phyloP scores from a whole-genome alignment of 1,140 invertebrate species.

The Prorops nasuta region DNA sequence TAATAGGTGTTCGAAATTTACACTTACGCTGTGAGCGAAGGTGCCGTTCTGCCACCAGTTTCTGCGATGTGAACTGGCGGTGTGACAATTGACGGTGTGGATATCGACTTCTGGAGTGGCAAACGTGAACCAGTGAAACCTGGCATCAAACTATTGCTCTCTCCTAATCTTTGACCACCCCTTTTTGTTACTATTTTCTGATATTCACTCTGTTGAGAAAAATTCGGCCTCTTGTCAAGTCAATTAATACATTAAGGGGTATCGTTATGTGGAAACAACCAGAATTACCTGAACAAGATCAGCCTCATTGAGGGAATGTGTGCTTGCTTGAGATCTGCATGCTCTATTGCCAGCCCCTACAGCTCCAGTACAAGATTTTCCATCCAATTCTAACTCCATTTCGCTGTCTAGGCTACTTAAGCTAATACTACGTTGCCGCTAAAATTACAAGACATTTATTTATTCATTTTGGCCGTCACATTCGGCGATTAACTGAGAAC shows the following conservation, averaged over 20 bases:
- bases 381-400: slow-evolving; percentile 55
- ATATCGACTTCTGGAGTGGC: slow-evolving; percentile 86
- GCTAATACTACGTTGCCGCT: slow-evolving; percentile 56
- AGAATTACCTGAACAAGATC: slow-evolving; percentile 69
- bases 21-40: slow-evolving; percentile 48
- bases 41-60: slow-evolving; percentile 36
- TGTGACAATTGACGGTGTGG: slow-evolving; percentile 83
- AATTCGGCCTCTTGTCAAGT: too few relatives aligned
- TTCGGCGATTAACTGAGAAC: too few relatives aligned
- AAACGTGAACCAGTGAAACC: slow-evolving; percentile 61
- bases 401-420: slow-evolving; percentile 61
- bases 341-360: slow-evolving; percentile 44
- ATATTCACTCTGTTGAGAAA: slow-evolving; percentile 58
- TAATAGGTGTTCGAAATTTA: too few relatives aligned
- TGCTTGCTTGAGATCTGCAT: slow-evolving; percentile 68
- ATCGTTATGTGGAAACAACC: slow-evolving; percentile 4
- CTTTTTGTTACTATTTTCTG: slow-evolving; percentile 61
- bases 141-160: slow-evolving; percentile 64
- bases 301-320: slow-evolving; percentile 82
- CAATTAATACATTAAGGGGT: slow-evolving; percentile 18
- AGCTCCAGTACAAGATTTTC: slow-evolving; percentile 38
- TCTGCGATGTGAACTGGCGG: slow-evolving; percentile 55
- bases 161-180: slow-evolving; percentile 61
- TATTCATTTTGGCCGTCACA: too few relatives aligned
- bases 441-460: slow-evolving; percentile 23